Evolutionary conservation across 2,888 invertebrate species (phyloP).

Genomic region (Phengaris alcon): DNA sequence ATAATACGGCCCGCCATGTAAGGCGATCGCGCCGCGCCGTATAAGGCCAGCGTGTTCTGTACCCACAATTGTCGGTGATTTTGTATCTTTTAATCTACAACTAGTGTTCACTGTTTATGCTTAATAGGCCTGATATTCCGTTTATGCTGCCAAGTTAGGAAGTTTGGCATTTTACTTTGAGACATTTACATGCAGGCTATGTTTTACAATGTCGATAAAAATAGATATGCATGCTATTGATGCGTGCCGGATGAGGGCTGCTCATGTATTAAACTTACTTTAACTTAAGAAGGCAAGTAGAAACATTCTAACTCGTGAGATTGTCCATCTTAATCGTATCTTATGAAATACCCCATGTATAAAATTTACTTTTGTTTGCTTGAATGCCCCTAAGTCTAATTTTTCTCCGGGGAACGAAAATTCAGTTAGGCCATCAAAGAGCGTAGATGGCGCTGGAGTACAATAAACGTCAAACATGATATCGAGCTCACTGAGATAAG

Average conservation of each 20-base stretch:
- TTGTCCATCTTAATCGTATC: background rate
- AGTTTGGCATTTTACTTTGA: slow-evolving; percentile 25
- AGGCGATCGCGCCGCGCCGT: slow-evolving; percentile 39
- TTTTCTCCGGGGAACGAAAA: slow-evolving; percentile 6
- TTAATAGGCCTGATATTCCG: slow-evolving; percentile 31
- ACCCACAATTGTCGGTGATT: slow-evolving; percentile 55
- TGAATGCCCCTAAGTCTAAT: background rate
- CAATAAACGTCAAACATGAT: slow-evolving; percentile 21
- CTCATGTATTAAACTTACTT: background rate
- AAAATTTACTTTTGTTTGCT: slow-evolving; percentile 11
- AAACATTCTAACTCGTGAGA: background rate
- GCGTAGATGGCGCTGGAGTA: background rate
- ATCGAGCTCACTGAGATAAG: slow-evolving; percentile 20
- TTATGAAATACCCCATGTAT: background rate
- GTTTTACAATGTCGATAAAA: slow-evolving; percentile 26
- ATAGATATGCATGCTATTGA: slow-evolving; percentile 7
- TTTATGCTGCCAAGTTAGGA: slow-evolving; percentile 21
- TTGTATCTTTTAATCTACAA: slow-evolving; percentile 49
- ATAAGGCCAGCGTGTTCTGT: slow-evolving; percentile 48
- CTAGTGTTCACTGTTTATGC: slow-evolving; percentile 38
- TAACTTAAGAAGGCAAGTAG: background rate
- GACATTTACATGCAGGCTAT: slow-evolving; percentile 27
- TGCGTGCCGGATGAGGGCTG: background rate
- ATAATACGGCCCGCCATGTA: slow-evolving; percentile 39
- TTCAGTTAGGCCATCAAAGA: background rate